Evolutionary conservation across 2,888 invertebrate species (phyloP), one percentile per base, ranked within the genome.

Genomic region (Melieria crassipennis): DNA sequence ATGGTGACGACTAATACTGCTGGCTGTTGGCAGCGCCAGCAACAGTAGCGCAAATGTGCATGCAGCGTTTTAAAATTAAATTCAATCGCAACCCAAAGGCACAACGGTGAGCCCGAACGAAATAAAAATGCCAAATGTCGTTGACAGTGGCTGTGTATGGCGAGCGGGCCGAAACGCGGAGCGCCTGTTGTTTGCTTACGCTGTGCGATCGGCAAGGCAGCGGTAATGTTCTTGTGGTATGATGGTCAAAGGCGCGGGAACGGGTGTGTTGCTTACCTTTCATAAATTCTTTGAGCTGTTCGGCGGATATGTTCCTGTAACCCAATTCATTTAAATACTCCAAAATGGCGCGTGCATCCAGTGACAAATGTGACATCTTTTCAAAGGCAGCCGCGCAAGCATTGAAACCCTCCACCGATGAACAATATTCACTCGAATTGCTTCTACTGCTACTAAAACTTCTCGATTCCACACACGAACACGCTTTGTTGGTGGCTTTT

Each of bases 251-350:
- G 30, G 9, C 5, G 30, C 16, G 58, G 42, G 58, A 5, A 57
- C 13, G 57, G 3, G 30, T 64, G 16, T 57, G 47, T 65, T 68
- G 65, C 80, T 82, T 87, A 93, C 94, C 94, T 89, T 90, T 91
- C 81, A 94, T 91, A 84, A 94, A 94, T 83, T 91, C 91, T 87
- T 93, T 93, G 68, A 94, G 87, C 81, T 93, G 92, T 84, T 91
- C 89, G 16, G 91, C 91, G 73, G 91, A 91, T 77, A 94, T 91
- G 82, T 93, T 93, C 70, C 91, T 89, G 81, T 93, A 93, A 71
- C 94, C 94, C 79, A 94, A 87, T 80, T 92, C 89, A 86, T 93
- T 93, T 79, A 94, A 87, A 87, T 93, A 91, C 76, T 89, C 87
- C 77, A 94, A 88, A 82, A 94, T 91, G 87, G 93, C 92, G 80